These are phyloP conservation scores for Trichonephila clavata DNA, from an alignment of 1,140 invertebrate species.

Conservation along the genomic window DNA sequence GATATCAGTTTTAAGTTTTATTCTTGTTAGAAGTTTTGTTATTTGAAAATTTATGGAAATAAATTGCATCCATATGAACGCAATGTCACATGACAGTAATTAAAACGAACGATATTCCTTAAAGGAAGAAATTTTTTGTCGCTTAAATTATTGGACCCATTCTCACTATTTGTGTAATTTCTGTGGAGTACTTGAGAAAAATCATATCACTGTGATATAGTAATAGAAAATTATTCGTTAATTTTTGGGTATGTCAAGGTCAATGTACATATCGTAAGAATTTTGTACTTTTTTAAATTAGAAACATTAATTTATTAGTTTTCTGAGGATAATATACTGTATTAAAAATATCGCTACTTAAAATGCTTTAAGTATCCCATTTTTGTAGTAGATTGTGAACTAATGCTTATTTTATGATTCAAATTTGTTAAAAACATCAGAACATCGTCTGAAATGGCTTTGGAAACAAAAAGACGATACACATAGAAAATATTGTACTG, in stretches of 20 bases:
- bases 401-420: too few relatives aligned
- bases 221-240: too few relatives aligned
- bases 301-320: too few relatives aligned
- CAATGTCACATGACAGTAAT: constrained; percentile 32
- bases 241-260: background rate
- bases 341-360: too few relatives aligned
- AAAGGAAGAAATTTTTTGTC: constrained; percentile 21
- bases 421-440: too few relatives aligned
- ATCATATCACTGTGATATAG: background rate
- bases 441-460: too few relatives aligned
- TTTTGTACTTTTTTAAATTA: background rate
- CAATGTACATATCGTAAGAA: background rate
- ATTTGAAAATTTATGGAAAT: background rate
- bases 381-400: too few relatives aligned
- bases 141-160: background rate
- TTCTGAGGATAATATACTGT: too few relatives aligned
- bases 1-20: background rate
- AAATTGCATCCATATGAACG: background rate
- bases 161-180: background rate
- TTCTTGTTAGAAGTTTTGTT: background rate
- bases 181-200: background rate
- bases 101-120: constrained; percentile 11
- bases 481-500: too few relatives aligned
- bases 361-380: too few relatives aligned
- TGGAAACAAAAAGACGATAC: too few relatives aligned